Conservation (phyloP, 2,113 vertebrate genomes). For the Xenus cinereus region DNA sequence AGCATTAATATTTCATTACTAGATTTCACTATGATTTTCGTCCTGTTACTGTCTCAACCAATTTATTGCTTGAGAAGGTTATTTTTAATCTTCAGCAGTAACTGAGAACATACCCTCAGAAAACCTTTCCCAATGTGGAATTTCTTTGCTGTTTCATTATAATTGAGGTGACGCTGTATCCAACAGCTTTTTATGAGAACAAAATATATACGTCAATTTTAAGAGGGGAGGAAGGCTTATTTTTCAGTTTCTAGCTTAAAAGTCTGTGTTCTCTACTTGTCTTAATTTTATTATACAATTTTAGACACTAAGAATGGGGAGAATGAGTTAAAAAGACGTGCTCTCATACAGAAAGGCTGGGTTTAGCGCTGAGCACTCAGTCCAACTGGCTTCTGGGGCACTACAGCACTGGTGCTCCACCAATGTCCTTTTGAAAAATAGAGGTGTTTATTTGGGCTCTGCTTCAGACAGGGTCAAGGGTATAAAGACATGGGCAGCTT, state of each 20-base stretch:
- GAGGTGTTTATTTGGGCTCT: not conserved
- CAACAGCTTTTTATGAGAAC: conserved; percentile 25
- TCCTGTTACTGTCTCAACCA: conserved; percentile 66
- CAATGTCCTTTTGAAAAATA: not conserved
- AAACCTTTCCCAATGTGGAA: conserved; percentile 52
- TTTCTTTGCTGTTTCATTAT: conserved; percentile 26
- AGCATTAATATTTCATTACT: conserved; percentile 71
- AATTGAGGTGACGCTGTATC: conserved; percentile 29
- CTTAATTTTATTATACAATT: conserved; percentile 1
- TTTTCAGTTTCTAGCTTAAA: not conserved
- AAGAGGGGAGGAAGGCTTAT: not conserved
- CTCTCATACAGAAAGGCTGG: not conserved
- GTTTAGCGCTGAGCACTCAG: not conserved
- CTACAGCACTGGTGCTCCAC: not conserved
- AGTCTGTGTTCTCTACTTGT: not conserved
- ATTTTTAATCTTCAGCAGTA: conserved; percentile 64
- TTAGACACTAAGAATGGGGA: not conserved
- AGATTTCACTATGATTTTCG: conserved; percentile 65
- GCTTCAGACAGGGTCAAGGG: not conserved
- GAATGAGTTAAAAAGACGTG: not conserved
- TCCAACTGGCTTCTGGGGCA: not conserved
- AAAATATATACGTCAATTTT: not conserved
- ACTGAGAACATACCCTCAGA: conserved; percentile 58
- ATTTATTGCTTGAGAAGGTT: conserved; percentile 68
- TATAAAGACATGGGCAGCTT: not conserved